Evolutionary conservation across 2,797 vertebrate genomes (phyloP).

Genomic region (Cephalopachus bancanus): DNA sequence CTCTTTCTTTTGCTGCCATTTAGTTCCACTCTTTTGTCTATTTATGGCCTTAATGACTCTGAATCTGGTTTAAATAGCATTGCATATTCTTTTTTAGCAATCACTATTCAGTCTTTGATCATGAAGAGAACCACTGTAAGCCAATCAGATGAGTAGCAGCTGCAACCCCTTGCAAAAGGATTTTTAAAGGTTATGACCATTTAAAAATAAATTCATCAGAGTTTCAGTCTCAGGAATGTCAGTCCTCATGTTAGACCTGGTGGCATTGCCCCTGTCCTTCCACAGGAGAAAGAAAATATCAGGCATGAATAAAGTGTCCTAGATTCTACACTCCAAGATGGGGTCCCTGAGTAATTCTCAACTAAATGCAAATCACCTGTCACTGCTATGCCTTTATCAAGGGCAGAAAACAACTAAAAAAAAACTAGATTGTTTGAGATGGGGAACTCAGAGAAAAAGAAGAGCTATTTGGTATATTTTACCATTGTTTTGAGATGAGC

Average conservation of each 20-base stretch:
- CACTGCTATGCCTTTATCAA: not conserved
- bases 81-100: not conserved
- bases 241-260: not conserved
- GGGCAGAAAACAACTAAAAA: not conserved
- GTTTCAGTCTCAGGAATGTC: not conserved
- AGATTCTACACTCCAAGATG: not conserved
- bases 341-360: not conserved
- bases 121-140: not conserved
- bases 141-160: not conserved
- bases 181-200: not conserved
- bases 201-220: not conserved
- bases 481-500: not conserved
- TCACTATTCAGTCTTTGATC: not conserved
- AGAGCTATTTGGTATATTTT: not conserved
- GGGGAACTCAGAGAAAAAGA: not conserved
- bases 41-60: slow-evolving; percentile 46
- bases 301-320: not conserved
- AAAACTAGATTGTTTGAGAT: not conserved
- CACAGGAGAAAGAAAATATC: not conserved
- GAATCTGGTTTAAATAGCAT: slow-evolving; percentile 51
- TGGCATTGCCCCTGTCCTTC: too few species aligned
- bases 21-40: not conserved
- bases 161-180: not conserved
- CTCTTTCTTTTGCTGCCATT: not conserved
- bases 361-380: not conserved